phyloP scores from a whole-genome alignment of 1,140 invertebrate species.

The Calephelis virginiensis region DNA sequence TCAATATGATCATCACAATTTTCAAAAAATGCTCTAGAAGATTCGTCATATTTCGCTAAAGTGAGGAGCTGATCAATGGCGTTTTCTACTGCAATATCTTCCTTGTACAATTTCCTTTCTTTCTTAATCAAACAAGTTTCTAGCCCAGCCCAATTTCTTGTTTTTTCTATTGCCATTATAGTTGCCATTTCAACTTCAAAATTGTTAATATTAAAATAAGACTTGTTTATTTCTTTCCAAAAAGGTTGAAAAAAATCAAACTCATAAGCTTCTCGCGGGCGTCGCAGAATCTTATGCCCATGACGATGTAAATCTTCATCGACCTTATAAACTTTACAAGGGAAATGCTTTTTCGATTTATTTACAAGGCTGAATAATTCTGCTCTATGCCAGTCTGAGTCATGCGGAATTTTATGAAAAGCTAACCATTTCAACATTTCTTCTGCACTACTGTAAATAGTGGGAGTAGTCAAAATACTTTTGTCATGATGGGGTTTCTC shows the following conservation, averaged over 20 bases:
- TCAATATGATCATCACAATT: background rate
- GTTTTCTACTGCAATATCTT: constrained; percentile 13
- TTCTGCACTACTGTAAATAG: background rate
- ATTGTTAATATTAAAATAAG: background rate
- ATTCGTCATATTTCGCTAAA: constrained; percentile 11
- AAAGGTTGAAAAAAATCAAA: constrained; percentile 5
- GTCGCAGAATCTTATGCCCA: constrained; percentile 13
- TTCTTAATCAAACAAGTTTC: constrained; percentile 1
- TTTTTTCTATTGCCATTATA: background rate
- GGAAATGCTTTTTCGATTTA: background rate
- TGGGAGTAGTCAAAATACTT: background rate
- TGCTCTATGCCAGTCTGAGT: constrained; percentile 12
- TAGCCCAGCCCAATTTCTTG: background rate
- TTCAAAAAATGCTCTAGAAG: constrained; percentile 4
- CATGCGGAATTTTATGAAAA: constrained; percentile 13
- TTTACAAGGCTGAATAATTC: constrained; percentile 15
- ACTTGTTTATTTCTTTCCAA: background rate
- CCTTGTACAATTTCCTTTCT: constrained; percentile 10
- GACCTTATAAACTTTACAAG: constrained; percentile 6
- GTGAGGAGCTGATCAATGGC: constrained; percentile 11
- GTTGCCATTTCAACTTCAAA: background rate
- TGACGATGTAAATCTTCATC: constrained; percentile 8
- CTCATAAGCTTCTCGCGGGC: background rate
- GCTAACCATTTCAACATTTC: constrained; percentile 17
- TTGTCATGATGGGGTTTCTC: background rate